Conservation (phyloP, 2,113 vertebrate species). For the Cisticola juncidis region DNA sequence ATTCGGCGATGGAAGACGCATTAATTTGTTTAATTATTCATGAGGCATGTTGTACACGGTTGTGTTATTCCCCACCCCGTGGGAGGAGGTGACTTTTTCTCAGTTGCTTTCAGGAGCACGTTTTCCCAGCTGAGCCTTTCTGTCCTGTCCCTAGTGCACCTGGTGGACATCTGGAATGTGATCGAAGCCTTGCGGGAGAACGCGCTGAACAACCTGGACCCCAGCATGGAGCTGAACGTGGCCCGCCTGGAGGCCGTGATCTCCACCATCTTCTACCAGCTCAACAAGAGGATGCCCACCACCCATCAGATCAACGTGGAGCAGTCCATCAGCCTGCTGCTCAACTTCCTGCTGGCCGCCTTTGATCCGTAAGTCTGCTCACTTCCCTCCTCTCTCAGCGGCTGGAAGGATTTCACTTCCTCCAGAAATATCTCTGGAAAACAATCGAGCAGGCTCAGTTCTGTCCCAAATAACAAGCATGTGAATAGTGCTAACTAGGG, state of each 20-base stretch:
- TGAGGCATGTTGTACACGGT: background rate
- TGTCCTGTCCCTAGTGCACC: conserved; percentile 83
- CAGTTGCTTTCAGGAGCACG: accelerated
- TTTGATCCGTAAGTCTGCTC: conserved; percentile 90
- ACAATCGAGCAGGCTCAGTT: background rate
- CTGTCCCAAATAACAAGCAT: background rate
- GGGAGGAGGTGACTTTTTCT: background rate
- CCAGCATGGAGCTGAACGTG: conserved; percentile 86
- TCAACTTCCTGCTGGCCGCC: conserved; percentile 95
- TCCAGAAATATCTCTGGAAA: background rate
- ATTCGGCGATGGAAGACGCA: background rate
- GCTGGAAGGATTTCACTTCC: background rate
- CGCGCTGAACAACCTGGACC: conserved; percentile 90
- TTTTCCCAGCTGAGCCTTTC: background rate
- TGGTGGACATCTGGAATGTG: conserved; percentile 98
- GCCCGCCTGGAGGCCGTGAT: conserved; percentile 91
- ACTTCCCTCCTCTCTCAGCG: background rate
- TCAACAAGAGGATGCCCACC: conserved; percentile 97
- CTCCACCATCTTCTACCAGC: conserved; percentile 94
- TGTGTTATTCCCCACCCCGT: background rate
- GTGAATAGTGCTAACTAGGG: conserved; percentile 18
- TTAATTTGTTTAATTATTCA: background rate
- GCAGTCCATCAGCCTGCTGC: conserved; percentile 90
- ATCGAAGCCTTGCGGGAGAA: conserved; percentile 96
- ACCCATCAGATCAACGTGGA: conserved; percentile 96